A percentile compares a stretch with the other conserved stretches of the same genome.
Evolutionary conservation across 2,113 vertebrate species (phyloP).

Genomic region (Sylvietta virens): DNA sequence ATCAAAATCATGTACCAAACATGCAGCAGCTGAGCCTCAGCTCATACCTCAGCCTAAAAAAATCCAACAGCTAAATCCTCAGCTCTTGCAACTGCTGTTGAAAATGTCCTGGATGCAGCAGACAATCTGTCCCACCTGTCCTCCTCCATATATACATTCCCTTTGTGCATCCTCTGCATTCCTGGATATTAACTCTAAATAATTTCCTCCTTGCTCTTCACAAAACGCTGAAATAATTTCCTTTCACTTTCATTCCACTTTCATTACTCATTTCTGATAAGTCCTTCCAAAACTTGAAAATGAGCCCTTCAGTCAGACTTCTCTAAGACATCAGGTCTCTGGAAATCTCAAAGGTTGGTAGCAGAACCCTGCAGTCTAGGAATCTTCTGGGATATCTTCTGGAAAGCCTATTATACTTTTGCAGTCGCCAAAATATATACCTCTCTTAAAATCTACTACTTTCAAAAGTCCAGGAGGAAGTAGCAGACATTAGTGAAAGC

Average conservation of each 20-base stretch:
- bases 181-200: background rate
- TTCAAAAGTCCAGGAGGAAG: background rate
- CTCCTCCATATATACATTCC: background rate
- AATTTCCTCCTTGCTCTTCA: background rate
- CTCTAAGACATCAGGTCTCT: background rate
- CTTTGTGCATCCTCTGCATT: background rate
- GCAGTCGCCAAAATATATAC: background rate
- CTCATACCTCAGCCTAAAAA: background rate
- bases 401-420: background rate
- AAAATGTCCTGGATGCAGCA: background rate
- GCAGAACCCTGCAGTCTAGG: background rate
- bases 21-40: background rate
- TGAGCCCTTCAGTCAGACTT: background rate
- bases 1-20: background rate
- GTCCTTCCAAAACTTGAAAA: background rate
- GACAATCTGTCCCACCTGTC: background rate
- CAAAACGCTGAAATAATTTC: background rate
- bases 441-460: background rate
- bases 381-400: background rate
- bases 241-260: background rate
- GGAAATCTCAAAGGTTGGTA: background rate
- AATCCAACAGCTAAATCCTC: background rate
- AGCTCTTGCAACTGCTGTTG: background rate
- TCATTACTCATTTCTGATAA: background rate
- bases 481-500: background rate